These are phyloP conservation scores for Cydia pomonella DNA, from an alignment of 1,140 invertebrate species.

Conservation along the genomic window DNA sequence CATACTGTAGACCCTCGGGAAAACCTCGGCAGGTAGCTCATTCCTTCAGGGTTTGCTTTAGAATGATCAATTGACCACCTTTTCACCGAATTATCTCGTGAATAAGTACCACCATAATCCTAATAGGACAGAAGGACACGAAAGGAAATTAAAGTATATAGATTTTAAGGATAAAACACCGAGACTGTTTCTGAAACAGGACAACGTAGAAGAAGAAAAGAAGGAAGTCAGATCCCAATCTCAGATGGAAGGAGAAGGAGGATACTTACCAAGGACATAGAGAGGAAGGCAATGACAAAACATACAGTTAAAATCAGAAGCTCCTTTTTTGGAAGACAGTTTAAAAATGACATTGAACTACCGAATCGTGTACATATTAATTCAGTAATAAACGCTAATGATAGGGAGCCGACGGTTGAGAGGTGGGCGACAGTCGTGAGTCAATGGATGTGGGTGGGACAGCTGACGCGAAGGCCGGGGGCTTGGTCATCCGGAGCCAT, in stretches of 20 bases:
- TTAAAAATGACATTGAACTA: slow-evolving; percentile 29
- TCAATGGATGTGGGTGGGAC: slow-evolving; percentile 58
- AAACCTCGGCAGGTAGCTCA: too few relatives aligned
- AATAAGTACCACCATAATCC: too few relatives aligned
- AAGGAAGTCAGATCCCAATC: too few relatives aligned
- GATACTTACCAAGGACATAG: not conserved
- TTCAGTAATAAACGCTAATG: slow-evolving; percentile 59
- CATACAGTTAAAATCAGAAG: not conserved
- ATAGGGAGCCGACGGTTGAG: slow-evolving; percentile 46
- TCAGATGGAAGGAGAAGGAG: not conserved
- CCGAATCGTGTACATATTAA: slow-evolving; percentile 48
- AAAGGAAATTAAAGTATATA: too few relatives aligned
- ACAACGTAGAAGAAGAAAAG: too few relatives aligned
- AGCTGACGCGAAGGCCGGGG: slow-evolving; percentile 51
- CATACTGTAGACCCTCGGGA: too few relatives aligned
- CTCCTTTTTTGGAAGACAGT: not conserved
- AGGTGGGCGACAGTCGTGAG: slow-evolving; percentile 56
- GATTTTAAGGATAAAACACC: too few relatives aligned
- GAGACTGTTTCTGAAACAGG: too few relatives aligned
- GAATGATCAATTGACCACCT: too few relatives aligned
- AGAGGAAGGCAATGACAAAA: not conserved
- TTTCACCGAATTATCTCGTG: too few relatives aligned
- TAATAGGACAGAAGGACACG: too few relatives aligned
- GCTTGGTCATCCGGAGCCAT: slow-evolving; percentile 64
- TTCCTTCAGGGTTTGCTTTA: too few relatives aligned